Base-by-base conservation (phyloP, 2,113 vertebrate species). In the Chloroceryle aenea region DNA sequence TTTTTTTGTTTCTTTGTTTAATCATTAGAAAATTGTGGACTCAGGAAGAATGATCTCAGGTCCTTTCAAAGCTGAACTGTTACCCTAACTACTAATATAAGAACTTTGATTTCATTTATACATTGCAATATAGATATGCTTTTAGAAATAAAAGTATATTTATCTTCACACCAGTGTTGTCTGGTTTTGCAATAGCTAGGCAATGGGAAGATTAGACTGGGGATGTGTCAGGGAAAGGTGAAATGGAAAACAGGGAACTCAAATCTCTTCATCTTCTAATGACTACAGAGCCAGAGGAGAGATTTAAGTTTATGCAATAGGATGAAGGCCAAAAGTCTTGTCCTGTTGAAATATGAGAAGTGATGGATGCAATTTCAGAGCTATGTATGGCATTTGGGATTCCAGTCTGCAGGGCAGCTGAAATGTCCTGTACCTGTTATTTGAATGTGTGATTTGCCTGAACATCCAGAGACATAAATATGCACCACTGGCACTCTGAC, bases 171-270 rank as follows among this genome's bases (percentile, higher is more conserved):
- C 63, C 25, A 18, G 40, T 58, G 90, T 83, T 88, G 21, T 30
- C 30, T 45, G 53, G 56, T 84, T 92, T 83, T 87, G 73, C 64
- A 74, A 42, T 50, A 89, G 59, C 36, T 86, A 87, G 77, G 68
- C 63, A 77, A 71, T 11, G 15, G 59, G 56, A 95, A 93, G 73
- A 94, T 89, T 96, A 77, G 95, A 75, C 40, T 42, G 22, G 12
- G 69, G 29, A 85, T 64, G 50, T 71, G 69, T 64, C 61, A 85
- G 36, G 14, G 22, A 86, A 92, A 95, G 63, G 67, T 63, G 42
- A 90, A 92, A 90, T 29, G 32, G 77, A 93, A 95, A 96, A 90
- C 0, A 71, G 42, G 38, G 36, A 86, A 86, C 64, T 80, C 36
- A 17, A 21, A 91, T 92, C 68, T 77, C 74, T 56, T 79, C 55